Evolutionary conservation across 2,113 vertebrate genomes (phyloP).

Genomic region (Siniperca knerii): DNA sequence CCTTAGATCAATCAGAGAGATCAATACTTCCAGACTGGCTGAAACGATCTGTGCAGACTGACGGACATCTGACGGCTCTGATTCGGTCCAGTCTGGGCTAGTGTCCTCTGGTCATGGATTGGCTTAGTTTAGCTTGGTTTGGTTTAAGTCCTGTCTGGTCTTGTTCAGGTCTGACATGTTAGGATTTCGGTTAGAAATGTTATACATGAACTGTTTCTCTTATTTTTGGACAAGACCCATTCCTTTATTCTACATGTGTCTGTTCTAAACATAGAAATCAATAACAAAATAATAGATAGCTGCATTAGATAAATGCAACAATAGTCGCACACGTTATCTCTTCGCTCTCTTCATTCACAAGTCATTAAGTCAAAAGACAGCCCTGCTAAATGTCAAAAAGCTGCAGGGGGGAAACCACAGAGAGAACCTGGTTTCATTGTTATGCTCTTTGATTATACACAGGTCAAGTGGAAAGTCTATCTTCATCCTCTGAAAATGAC

Average conservation of each 20-base stretch:
- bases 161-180: slow-evolving; percentile 56
- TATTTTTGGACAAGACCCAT: background rate
- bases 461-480: slow-evolving; percentile 71
- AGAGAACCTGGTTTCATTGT: slow-evolving; percentile 64
- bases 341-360: slow-evolving; percentile 53
- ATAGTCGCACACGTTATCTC: slow-evolving; percentile 16
- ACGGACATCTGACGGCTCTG: slow-evolving; percentile 66
- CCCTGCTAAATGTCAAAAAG: slow-evolving; percentile 76
- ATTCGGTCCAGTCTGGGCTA: slow-evolving; percentile 37
- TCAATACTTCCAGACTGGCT: slow-evolving; percentile 79
- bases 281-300: slow-evolving; percentile 17
- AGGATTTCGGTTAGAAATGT: slow-evolving; percentile 28
- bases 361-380: slow-evolving; percentile 62
- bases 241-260: slow-evolving; percentile 8
- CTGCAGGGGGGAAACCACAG: slow-evolving; percentile 66
- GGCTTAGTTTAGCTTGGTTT: slow-evolving; percentile 43
- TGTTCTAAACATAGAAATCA: slow-evolving; percentile 18
- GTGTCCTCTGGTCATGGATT: slow-evolving; percentile 38
- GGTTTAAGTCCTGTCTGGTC: slow-evolving; percentile 50
- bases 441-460: slow-evolving; percentile 66
- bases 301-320: slow-evolving; percentile 15
- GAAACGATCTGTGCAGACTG: slow-evolving; percentile 63
- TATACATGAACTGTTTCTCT: background rate
- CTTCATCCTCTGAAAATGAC: slow-evolving; percentile 66
- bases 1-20: slow-evolving; percentile 78